Conservation (phyloP, 2,888 invertebrate species). For the Erannis defoliaria region DNA sequence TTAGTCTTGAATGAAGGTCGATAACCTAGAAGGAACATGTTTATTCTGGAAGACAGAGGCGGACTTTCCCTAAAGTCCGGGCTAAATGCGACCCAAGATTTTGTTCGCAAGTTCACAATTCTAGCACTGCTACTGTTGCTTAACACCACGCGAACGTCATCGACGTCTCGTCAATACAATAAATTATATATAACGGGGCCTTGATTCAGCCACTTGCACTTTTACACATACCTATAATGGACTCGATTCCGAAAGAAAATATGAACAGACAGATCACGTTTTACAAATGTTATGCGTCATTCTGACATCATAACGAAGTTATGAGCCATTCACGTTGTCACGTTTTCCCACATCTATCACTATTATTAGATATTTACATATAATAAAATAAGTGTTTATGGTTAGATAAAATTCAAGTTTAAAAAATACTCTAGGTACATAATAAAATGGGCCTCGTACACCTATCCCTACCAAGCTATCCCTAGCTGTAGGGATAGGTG, state of each 20-base stretch:
- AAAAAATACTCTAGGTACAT: background rate
- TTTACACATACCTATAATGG: background rate
- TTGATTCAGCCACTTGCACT: background rate
- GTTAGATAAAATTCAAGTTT: background rate
- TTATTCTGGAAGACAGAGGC: no score
- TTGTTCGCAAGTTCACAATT: no score
- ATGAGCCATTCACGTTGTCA: conserved; percentile 15
- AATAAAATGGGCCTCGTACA: no score
- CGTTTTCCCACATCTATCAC: conserved; percentile 11
- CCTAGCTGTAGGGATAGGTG: no score
- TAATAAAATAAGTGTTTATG: background rate
- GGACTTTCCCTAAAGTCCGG: no score
- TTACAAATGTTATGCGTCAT: conserved; percentile 9
- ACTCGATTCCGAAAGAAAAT: background rate
- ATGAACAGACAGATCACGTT: background rate
- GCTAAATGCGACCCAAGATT: no score
- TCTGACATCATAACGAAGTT: conserved; percentile 5
- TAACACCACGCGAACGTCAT: no score
- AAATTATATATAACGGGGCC: background rate
- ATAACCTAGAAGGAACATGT: no score
- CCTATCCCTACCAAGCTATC: no score
- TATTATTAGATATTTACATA: conserved; percentile 7
- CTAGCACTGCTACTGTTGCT: no score
- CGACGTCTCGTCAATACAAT: no score
- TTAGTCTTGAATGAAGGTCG: no score